These are phyloP conservation scores for Drosophila fuyamai DNA, from an alignment of 1,140 invertebrate genomes.

Conservation along the genomic window DNA sequence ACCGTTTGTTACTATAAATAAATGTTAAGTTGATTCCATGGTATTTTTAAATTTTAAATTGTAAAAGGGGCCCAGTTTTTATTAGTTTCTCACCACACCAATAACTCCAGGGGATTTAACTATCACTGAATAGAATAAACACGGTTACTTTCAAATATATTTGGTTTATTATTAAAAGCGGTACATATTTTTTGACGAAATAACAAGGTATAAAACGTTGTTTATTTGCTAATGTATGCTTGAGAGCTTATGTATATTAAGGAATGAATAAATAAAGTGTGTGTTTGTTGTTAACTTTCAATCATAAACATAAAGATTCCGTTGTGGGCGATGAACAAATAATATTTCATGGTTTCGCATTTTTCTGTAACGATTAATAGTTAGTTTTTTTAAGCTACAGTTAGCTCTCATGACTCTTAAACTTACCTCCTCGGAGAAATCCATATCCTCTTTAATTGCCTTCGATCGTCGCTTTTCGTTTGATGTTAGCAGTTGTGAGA, in stretches of 20 bases:
- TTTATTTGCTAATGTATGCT: conserved; percentile 63
- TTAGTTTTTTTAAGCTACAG: neutral
- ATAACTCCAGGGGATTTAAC: neutral
- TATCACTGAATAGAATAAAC: neutral
- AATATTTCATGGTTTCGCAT: conserved; percentile 70
- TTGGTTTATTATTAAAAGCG: conserved; percentile 66
- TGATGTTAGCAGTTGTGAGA: conserved; percentile 88
- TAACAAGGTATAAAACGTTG: conserved; percentile 63
- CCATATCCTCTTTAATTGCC: conserved; percentile 79
- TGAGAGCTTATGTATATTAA: conserved; percentile 72
- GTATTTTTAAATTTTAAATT: neutral
- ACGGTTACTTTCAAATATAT: conserved; percentile 56
- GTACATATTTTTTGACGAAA: conserved; percentile 57
- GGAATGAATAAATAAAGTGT: conserved; percentile 79
- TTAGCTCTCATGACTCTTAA: neutral
- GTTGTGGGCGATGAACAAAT: conserved; percentile 48
- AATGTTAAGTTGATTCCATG: neutral
- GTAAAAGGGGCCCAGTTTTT: no score
- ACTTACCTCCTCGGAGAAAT: conserved; percentile 76
- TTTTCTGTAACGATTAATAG: conserved; percentile 60
- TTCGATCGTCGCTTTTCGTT: conserved; percentile 82
- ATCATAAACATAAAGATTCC: conserved; percentile 74
- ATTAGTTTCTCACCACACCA: no score
- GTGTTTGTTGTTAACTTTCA: conserved; percentile 66
- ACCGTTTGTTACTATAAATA: conserved; percentile 21